phyloP scores from a whole-genome alignment of 2,113 vertebrate genomes.

The Rhinolophus ferrumequinum region DNA sequence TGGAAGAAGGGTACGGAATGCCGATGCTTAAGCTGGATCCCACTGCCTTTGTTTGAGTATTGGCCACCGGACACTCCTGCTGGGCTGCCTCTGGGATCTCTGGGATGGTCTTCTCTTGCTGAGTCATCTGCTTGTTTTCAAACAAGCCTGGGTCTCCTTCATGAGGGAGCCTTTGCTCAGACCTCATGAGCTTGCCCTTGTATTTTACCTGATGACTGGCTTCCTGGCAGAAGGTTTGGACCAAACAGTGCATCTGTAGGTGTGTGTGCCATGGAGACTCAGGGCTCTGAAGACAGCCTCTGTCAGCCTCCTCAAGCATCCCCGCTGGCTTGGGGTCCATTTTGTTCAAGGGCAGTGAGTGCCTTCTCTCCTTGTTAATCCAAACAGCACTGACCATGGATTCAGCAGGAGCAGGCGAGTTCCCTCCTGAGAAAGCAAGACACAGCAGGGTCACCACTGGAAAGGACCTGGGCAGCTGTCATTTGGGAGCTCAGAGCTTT shows the following conservation, averaged over 20 bases:
- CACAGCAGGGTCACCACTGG: background rate
- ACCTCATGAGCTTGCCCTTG: background rate
- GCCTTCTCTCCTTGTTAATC: conserved; percentile 72
- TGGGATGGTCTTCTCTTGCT: background rate
- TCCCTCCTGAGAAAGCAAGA: conserved; percentile 65
- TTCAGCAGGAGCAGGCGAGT: background rate
- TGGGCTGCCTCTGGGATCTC: conserved; percentile 1
- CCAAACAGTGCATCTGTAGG: conserved; percentile 45
- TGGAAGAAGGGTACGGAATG: background rate
- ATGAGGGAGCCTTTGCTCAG: background rate
- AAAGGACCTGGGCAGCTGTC: background rate
- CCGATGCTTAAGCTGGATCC: background rate
- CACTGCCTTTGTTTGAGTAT: background rate
- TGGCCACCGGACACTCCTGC: accelerated
- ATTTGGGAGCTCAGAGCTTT: background rate
- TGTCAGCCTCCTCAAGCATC: background rate
- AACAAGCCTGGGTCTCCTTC: background rate
- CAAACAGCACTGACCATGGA: conserved; percentile 61
- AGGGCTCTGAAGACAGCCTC: background rate
- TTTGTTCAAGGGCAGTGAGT: background rate
- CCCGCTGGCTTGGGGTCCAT: background rate
- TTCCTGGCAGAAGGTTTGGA: conserved; percentile 18
- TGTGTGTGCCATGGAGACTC: conserved; percentile 45
- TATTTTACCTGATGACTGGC: background rate
- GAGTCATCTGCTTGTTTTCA: background rate